These are phyloP conservation scores for Dasyurus viverrinus DNA, from an alignment of 2,113 vertebrate species.

Conservation along the genomic window DNA sequence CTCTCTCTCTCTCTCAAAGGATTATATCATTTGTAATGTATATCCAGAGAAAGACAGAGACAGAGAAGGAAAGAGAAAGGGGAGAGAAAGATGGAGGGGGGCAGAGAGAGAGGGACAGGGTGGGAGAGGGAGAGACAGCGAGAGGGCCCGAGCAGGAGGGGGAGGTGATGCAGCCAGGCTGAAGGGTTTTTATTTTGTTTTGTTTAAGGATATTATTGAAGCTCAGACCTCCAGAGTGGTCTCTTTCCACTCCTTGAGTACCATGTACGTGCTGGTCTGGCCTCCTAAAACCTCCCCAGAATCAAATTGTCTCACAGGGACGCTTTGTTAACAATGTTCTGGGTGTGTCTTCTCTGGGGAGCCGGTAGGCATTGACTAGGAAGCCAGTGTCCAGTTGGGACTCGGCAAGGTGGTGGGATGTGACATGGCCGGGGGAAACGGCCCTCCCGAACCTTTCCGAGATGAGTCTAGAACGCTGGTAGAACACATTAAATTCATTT, in stretches of 20 bases:
- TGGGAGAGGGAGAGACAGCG: not conserved
- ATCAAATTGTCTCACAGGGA: not conserved
- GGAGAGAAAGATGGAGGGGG: not conserved
- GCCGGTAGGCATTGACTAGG: not conserved
- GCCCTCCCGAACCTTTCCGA: not conserved
- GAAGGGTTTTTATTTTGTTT: not conserved
- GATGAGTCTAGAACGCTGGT: conserved; percentile 9
- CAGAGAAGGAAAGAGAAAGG: not conserved
- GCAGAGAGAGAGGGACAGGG: not conserved
- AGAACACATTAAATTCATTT: not conserved
- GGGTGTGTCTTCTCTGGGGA: not conserved
- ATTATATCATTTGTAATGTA: conserved; percentile 50
- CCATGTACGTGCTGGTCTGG: not conserved
- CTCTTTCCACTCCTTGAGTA: not conserved
- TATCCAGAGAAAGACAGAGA: not conserved
- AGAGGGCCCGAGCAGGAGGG: conserved; percentile 22
- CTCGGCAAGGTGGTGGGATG: not conserved
- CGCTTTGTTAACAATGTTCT: conserved; percentile 22
- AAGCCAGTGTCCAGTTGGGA: not conserved
- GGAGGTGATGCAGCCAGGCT: not conserved
- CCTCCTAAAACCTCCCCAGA: conserved; percentile 1
- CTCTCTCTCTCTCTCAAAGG: conserved; percentile 2
- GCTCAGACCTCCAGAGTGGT: not conserved
- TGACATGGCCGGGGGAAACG: not conserved
- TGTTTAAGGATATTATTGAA: conserved; percentile 43